Evolutionary conservation across 2,888 invertebrate species (phyloP), one percentile per base, ranked within the genome.

Genomic region (Caenorhabditis auriculariae): DNA sequence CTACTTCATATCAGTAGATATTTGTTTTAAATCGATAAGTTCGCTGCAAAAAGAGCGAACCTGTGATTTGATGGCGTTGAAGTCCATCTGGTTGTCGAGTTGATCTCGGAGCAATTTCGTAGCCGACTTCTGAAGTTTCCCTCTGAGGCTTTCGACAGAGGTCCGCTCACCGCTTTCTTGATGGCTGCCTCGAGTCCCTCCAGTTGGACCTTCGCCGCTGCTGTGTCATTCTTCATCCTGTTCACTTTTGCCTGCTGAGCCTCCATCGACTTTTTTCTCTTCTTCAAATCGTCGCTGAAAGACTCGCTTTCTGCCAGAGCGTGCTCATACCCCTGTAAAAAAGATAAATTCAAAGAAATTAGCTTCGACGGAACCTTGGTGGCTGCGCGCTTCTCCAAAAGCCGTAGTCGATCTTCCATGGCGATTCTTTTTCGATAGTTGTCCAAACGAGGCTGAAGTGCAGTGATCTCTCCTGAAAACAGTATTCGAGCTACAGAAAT

Each of bases 401-500:
- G 42, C 4, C 44, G 49, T n/a, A 73, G 28, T 45, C 61, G 61
- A n/a, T 51, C 42, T 17, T 66, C 54, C 47, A 68, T 39, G n/a
- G 42, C 47, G 56, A 67, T 29, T 45, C 60, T 58, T 49, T 70
- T 62, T 38, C 56, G 37, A 47, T 64, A 76, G 45, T 66, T 69
- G n/a, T 75, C 69, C 3, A 72, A 72, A 6, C 64, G 45, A 0
- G 69, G 70, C 54, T 56, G 46, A 26, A 75, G 54, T 6, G 54
- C 56, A 1, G 37, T 37, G 26, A 66, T 56, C n/a, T 70, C 58
- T 7, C 28, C 46, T 54, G 37, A 23, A 50, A 32, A n/a, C 9
- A 17, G 12, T 26, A 9, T n/a, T 44, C n/a, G 35, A 9, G 9
- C 7, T 41, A 15, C 7, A 17, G 17, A 17, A 9, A 9, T 41